Evolutionary conservation across 1,140 invertebrate genomes (phyloP).

Genomic region (Catajapyx aquilonaris): DNA sequence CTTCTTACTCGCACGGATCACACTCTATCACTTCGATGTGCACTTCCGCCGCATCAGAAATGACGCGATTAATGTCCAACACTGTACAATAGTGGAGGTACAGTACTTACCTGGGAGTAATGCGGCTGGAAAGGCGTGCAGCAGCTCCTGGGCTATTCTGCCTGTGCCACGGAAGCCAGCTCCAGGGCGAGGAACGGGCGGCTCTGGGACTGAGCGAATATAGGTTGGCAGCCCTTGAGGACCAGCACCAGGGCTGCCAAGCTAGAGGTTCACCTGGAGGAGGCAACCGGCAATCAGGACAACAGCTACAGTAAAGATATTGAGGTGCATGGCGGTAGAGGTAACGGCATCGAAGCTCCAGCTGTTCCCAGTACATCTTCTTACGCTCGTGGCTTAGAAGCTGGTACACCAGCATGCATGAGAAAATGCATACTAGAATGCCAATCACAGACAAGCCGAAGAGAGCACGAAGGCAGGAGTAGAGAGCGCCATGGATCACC

Average conservation of each 20-base stretch:
- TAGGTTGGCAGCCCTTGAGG: too few relatives aligned
- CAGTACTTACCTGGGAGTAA: too few relatives aligned
- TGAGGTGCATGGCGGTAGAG: conserved; percentile 33
- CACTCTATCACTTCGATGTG: too few relatives aligned
- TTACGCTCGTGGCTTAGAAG: conserved; percentile 71
- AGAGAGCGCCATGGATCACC: conserved; percentile 64
- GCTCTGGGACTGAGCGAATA: too few relatives aligned
- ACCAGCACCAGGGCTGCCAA: not conserved
- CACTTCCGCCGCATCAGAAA: too few relatives aligned
- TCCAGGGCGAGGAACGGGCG: too few relatives aligned
- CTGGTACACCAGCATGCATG: conserved; percentile 77
- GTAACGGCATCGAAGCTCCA: conserved; percentile 58
- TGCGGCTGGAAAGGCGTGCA: too few relatives aligned
- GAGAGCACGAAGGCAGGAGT: conserved; percentile 62
- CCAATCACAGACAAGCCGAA: conserved; percentile 75
- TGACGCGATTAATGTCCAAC: too few relatives aligned
- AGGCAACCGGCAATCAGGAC: not conserved
- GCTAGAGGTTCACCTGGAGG: not conserved
- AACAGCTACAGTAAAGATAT: conserved; percentile 9
- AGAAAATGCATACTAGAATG: conserved; percentile 72
- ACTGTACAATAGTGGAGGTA: too few relatives aligned
- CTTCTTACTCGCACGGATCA: too few relatives aligned
- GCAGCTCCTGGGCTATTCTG: too few relatives aligned
- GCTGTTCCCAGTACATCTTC: conserved; percentile 83
- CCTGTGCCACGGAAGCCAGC: too few relatives aligned